A percentile compares a stretch with the other conserved stretches of the same genome.
Evolutionary conservation across 2,113 vertebrate genomes (phyloP).

Genomic region (Anhinga rufa): DNA sequence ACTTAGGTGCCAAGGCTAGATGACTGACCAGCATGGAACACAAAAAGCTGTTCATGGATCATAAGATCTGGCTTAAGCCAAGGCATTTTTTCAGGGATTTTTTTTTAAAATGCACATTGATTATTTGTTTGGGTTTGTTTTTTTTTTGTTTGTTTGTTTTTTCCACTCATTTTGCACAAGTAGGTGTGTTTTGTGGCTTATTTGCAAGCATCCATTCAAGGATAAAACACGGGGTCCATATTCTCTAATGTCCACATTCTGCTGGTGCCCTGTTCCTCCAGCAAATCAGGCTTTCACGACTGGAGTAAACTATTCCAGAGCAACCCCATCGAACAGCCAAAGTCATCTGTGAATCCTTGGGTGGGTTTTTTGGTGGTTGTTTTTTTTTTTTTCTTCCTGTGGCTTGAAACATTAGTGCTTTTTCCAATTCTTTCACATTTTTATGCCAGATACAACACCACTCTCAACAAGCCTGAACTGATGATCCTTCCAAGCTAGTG

Average conservation of each 20-base stretch:
- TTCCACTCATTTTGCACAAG: background rate
- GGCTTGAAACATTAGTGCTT: background rate
- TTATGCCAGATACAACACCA: background rate
- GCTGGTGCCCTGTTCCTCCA: background rate
- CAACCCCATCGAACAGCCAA: background rate
- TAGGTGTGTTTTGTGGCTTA: background rate
- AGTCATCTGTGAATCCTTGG: background rate
- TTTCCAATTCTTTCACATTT: background rate
- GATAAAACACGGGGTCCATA: background rate
- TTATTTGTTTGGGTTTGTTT: too few relatives aligned
- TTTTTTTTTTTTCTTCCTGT: background rate
- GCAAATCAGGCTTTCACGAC: background rate
- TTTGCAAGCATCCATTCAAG: background rate
- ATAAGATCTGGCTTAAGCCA: background rate
- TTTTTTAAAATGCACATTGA: background rate
- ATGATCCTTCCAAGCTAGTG: background rate
- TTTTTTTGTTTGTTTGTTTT: too few relatives aligned
- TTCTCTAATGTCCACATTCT: background rate
- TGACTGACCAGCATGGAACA: background rate
- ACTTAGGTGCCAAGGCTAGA: background rate
- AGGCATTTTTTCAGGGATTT: background rate
- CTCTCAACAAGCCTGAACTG: background rate
- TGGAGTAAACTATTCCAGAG: background rate
- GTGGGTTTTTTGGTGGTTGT: too few relatives aligned
- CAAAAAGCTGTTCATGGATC: background rate